phyloP scores from a whole-genome alignment of 2,888 invertebrate genomes.

The Drosophila hamatofila region DNA sequence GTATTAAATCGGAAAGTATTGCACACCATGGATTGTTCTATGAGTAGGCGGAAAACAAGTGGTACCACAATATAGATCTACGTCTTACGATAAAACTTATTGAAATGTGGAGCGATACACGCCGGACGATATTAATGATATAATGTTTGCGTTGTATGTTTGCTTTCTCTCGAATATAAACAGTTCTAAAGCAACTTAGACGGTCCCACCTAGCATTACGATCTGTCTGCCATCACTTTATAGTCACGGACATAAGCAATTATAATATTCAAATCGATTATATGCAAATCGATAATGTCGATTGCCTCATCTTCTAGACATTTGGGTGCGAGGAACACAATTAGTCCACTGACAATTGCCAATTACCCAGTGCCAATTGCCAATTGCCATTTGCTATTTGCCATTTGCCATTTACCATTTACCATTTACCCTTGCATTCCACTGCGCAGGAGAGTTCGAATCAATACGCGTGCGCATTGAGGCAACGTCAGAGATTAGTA shows the following conservation, averaged over 20 bases:
- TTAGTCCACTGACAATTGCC: slow-evolving; percentile 30
- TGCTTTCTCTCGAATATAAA: background rate
- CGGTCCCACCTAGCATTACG: slow-evolving; percentile 9
- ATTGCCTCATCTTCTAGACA: slow-evolving; percentile 52
- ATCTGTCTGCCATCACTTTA: slow-evolving; percentile 28
- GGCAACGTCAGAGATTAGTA: slow-evolving; percentile 12
- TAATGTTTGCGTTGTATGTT: background rate
- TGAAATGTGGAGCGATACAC: too few species aligned
- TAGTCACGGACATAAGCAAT: slow-evolving; percentile 52
- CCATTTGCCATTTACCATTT: slow-evolving; percentile 16
- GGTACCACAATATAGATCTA: too few species aligned
- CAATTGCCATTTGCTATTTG: slow-evolving; percentile 17
- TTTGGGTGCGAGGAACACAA: slow-evolving; percentile 33
- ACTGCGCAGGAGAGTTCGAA: slow-evolving; percentile 49
- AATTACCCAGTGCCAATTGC: slow-evolving; percentile 15
- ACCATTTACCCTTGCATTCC: slow-evolving; percentile 43
- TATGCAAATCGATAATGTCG: slow-evolving; percentile 43
- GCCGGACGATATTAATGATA: background rate
- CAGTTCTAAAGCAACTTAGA: background rate
- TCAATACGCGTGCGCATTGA: slow-evolving; percentile 17
- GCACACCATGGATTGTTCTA: background rate
- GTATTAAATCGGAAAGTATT: slow-evolving; percentile 10
- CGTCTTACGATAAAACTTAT: background rate
- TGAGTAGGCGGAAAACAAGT: background rate
- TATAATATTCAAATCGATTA: slow-evolving; percentile 42